phyloP scores from a whole-genome alignment of 2,113 vertebrate genomes.

The Epinephelus moara region DNA sequence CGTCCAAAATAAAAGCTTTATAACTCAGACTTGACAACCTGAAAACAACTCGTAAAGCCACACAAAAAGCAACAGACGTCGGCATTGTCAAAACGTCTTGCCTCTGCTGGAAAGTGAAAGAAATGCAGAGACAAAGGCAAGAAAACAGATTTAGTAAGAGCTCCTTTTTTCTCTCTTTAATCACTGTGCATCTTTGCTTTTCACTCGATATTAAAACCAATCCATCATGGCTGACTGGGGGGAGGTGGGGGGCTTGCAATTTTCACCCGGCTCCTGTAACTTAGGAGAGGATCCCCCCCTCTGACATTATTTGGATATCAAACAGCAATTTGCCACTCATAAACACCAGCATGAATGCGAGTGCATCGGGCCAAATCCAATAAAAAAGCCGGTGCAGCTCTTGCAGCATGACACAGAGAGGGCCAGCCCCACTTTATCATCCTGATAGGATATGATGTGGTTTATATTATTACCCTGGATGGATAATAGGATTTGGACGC shows the following conservation, averaged over 20 bases:
- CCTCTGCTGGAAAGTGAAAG: slow-evolving; percentile 20
- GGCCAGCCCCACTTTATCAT: slow-evolving; percentile 71
- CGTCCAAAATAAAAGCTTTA: slow-evolving; percentile 37
- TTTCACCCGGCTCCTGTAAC: slow-evolving; percentile 59
- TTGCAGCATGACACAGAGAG: slow-evolving; percentile 48
- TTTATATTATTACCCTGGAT: slow-evolving; percentile 74
- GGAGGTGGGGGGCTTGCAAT: slow-evolving; percentile 60
- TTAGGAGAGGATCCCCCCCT: slow-evolving; percentile 52
- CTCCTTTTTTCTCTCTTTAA: slow-evolving; percentile 52
- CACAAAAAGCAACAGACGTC: slow-evolving; percentile 10
- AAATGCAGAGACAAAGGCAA: slow-evolving; percentile 18
- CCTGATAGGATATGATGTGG: slow-evolving; percentile 75
- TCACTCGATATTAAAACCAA: slow-evolving; percentile 83
- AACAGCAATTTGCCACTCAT: slow-evolving; percentile 79
- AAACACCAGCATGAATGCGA: slow-evolving; percentile 66
- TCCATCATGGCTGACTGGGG: slow-evolving; percentile 78
- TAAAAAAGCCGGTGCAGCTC: slow-evolving; percentile 59
- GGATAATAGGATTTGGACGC: slow-evolving; percentile 74
- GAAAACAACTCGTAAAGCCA: slow-evolving; percentile 18
- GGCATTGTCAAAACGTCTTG: slow-evolving; percentile 12
- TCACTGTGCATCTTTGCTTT: slow-evolving; percentile 68
- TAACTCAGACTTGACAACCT: slow-evolving; percentile 14
- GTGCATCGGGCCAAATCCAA: slow-evolving; percentile 73
- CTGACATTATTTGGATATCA: slow-evolving; percentile 79
- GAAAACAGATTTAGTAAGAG: slow-evolving; percentile 28